Base-by-base conservation (phyloP, 2,888 invertebrate genomes). In the Bedellia somnulentella region DNA sequence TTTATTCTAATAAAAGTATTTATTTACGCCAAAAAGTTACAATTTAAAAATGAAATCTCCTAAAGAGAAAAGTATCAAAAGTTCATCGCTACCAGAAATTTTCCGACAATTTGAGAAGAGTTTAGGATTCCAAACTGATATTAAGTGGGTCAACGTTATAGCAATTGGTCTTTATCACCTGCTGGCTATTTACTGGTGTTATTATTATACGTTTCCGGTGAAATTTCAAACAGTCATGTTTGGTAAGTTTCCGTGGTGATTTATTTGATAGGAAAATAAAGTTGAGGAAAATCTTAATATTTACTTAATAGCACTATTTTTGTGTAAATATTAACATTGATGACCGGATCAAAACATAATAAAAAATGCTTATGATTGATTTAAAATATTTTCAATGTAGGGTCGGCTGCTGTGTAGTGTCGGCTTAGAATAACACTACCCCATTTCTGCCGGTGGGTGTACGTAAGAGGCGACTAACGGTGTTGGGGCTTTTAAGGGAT, bases 161-260 rank as follows among this genome's bases (percentile, higher is more conserved):
- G 45, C 56, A 29, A 62, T 73, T 25, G 47, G 43, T 21, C 34
- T 63, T 11, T 70, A 71, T 42, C 73, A 75, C 35, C 40, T 71
- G 28, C 31, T 60, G 24, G 71, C 58, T 30, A 45, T 62, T 17
- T 64, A 62, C 37, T 75, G 73, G 73, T 61, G 68, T 35, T 68
- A 61, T 35, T 38, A 57, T 34, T 68, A 55, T 37, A 53, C 66
- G 28, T 54, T 68, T 30, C 67, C 68, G 28, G 66, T 52, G 4
- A 68, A 68, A 60, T 64, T 63, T 68, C 70, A 62, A 40, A 61
- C 66, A 6, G 29, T 73, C 16, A 39, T 70, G 11, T 73, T 62
- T 40, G 70, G 73, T 63, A 46, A 59, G n/a, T n/a, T n/a, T n/a
- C n/a, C n/a, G 55, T 57, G 33, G 33, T 34, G 35, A 35, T 34